phyloP scores from a whole-genome alignment of 2,888 invertebrate species.

The Stenotaenia linearis region DNA sequence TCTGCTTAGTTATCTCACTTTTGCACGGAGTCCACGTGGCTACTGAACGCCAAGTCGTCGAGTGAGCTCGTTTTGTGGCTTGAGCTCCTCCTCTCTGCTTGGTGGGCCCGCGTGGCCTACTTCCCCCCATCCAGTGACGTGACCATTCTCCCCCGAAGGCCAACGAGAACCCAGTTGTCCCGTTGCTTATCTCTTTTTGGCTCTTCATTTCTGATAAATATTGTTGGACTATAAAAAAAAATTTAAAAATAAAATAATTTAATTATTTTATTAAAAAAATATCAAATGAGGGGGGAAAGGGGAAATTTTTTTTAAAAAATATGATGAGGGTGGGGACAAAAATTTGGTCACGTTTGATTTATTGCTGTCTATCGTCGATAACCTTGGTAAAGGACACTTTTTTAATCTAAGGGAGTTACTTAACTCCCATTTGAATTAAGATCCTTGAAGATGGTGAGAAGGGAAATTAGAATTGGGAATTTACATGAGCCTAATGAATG shows the following conservation, averaged over 20 bases:
- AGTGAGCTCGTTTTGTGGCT: conserved; percentile 19
- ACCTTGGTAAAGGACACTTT: neutral
- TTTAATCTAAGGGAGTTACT: neutral
- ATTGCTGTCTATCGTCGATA: neutral
- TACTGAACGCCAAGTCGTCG: conserved; percentile 7
- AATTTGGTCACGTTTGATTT: neutral
- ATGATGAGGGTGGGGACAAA: too few species aligned
- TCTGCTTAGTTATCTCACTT: neutral
- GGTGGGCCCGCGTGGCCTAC: conserved; percentile 4
- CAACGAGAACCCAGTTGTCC: conserved; percentile 19
- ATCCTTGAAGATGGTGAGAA: neutral
- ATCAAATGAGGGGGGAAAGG: too few species aligned
- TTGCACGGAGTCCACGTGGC: conserved; percentile 14
- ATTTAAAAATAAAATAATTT: neutral
- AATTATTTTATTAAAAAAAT: neutral
- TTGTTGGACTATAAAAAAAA: neutral
- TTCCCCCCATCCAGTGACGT: conserved; percentile 19
- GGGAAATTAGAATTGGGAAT: neutral
- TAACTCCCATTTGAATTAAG: neutral
- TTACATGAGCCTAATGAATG: neutral
- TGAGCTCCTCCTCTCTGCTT: conserved; percentile 14
- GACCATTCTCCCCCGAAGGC: conserved; percentile 19
- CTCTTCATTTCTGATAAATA: neutral
- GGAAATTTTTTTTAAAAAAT: too few species aligned
- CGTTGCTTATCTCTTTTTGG: conserved; percentile 3